Evolutionary conservation across 2,113 vertebrate genomes (phyloP).

Genomic region (Cyprinodon tularosa): DNA sequence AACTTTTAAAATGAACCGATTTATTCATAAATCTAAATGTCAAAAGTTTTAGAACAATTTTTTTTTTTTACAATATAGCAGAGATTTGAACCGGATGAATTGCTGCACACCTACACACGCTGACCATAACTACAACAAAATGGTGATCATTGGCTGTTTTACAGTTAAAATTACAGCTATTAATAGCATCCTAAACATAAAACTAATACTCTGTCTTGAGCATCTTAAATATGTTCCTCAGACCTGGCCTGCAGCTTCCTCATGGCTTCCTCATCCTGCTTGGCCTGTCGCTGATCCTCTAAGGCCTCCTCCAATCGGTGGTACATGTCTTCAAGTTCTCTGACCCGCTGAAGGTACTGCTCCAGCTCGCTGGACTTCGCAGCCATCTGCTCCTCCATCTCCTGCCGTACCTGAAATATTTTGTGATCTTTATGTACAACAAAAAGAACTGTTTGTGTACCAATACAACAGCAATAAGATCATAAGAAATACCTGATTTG

Average conservation of each 20-base stretch:
- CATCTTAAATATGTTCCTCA: neutral
- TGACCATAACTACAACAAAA: neutral
- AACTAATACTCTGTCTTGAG: neutral
- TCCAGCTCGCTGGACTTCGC: constrained; percentile 94
- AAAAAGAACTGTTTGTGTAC: no score
- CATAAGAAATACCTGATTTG: constrained; percentile 7
- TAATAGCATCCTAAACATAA: neutral
- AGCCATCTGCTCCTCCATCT: constrained; percentile 95
- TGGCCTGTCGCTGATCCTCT: constrained; percentile 91
- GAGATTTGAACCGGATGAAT: neutral
- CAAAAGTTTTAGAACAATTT: neutral
- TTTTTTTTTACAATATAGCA: neutral
- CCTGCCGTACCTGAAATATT: constrained; percentile 86
- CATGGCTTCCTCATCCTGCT: constrained; percentile 90
- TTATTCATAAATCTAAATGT: neutral
- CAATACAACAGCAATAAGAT: neutral
- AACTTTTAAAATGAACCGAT: neutral
- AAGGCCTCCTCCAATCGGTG: constrained; percentile 89
- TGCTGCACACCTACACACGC: neutral
- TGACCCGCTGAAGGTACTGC: constrained; percentile 90
- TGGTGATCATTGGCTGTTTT: neutral
- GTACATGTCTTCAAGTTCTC: constrained; percentile 94
- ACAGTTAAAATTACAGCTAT: neutral
- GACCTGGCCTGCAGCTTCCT: constrained; percentile 91
- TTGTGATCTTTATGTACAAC: neutral